Percentiles rank a stretch among this genome's conserved stretches.
These are phyloP conservation scores for Paelopatides confundens DNA, from an alignment of 53 echinoderm and acorn worm genomes.

Conservation along the genomic window DNA sequence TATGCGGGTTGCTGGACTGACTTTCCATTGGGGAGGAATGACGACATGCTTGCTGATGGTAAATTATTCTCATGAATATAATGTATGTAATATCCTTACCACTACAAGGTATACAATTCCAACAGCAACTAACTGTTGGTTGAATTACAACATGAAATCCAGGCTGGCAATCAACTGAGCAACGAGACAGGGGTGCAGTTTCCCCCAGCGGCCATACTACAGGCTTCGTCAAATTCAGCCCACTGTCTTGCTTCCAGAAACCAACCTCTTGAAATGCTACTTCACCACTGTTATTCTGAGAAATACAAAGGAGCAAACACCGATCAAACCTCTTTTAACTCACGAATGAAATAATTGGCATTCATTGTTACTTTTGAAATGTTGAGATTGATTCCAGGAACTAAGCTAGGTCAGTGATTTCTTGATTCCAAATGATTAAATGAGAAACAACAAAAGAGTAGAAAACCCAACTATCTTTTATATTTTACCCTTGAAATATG, in stretches of 20 bases:
- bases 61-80: too few relatives aligned
- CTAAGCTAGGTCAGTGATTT: too few relatives aligned
- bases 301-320: background rate
- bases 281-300: slow-evolving; percentile 21
- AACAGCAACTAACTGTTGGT: slow-evolving; percentile 73
- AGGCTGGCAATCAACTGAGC: slow-evolving; percentile 79
- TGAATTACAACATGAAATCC: slow-evolving; percentile 59
- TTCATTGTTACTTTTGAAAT: background rate
- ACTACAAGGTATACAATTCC: slow-evolving; percentile 82
- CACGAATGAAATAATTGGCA: background rate
- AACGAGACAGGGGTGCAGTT: slow-evolving; percentile 70
- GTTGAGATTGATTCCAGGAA: too few relatives aligned
- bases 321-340: background rate
- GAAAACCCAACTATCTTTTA: too few relatives aligned
- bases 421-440: too few relatives aligned
- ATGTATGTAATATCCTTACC: slow-evolving; percentile 35
- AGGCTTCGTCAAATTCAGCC: slow-evolving; percentile 49
- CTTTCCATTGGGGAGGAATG: too few relatives aligned
- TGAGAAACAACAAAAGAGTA: too few relatives aligned
- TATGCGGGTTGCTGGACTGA: too few relatives aligned
- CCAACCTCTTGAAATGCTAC: slow-evolving; percentile 65
- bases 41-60: too few relatives aligned
- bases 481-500: too few relatives aligned
- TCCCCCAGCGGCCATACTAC: slow-evolving; percentile 61
- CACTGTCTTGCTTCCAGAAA: slow-evolving; percentile 71